Evolutionary conservation across 2,113 vertebrate species (phyloP), one percentile per base, ranked within the genome.

Genomic region (pig (Sus scrofa)): DNA sequence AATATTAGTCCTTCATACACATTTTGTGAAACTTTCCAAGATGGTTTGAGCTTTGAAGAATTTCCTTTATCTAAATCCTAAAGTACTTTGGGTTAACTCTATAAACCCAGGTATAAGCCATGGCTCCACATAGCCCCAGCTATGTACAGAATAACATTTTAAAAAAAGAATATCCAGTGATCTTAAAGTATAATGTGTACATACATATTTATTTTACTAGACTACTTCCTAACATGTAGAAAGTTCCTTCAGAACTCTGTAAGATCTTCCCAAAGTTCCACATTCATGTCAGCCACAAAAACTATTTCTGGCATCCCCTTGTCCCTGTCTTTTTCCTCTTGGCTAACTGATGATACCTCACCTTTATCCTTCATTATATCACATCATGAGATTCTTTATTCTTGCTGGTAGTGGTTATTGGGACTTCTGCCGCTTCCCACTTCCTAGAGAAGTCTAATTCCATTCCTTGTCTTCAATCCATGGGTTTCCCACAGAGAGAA

Each of bases 11-110:
- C 3, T 68, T 86, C 30, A 44, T 82, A 30, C 68, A 79, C 50
- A 5, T 97, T 92, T 92, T 54, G 9, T 78, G 37, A 91, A 71
- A 54, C 12, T 94, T 91, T 65, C 32, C 44, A 44, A 73, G 50
- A 16, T 88, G 16, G 44, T 27, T 88, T 94, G 15, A 67, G 27
- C 50, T 79, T 50, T 84, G 7, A 68, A 34, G 32, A 74, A 81
- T 92, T 94, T 58, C 54, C 58, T 86, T 92, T 16, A 39, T 65
- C 10, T 84, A 62, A 75, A 6, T 82, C 22, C 24, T 85, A 34
- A 79, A 85, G 34, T 68, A 16, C 32, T 87, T 84, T 37, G 9
- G 3, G 20, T 77, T 87, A 84, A 4, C 82, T 89, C 79, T 78
- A 54, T 88, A 37, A 91, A 58, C 3, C 8, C 10, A 91, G 9